Conservation (phyloP, 1,140 invertebrate genomes). For the Delia radicum region DNA sequence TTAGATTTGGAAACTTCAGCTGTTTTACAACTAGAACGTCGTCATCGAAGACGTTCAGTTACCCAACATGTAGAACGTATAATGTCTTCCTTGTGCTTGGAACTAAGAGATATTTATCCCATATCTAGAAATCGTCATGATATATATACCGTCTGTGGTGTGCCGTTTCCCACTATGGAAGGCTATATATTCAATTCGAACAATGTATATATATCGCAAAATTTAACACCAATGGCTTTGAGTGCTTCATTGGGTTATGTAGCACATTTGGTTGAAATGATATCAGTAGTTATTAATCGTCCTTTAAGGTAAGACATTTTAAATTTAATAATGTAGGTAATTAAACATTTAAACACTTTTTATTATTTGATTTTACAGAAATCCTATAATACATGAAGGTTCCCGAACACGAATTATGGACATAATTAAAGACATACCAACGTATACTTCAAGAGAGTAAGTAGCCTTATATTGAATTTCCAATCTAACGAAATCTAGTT, state of each 20-base stretch:
- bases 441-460: conserved; percentile 74
- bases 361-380: conserved; percentile 30
- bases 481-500: no score
- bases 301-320: conserved; percentile 64
- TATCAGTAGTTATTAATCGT: conserved; percentile 76
- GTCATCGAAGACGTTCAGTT: conserved; percentile 33
- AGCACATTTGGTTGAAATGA: conserved; percentile 76
- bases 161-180: conserved; percentile 76
- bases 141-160: conserved; percentile 67
- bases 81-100: conserved; percentile 52
- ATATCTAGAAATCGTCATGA: conserved; percentile 42
- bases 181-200: conserved; percentile 40
- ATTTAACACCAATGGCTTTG: conserved; percentile 65
- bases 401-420: conserved; percentile 77
- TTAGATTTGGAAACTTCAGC: conserved; percentile 11
- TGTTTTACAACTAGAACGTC: neutral
- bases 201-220: conserved; percentile 35
- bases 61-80: conserved; percentile 38
- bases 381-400: conserved; percentile 74
- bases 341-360: neutral
- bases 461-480: conserved; percentile 37
- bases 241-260: conserved; percentile 80
- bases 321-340: neutral
- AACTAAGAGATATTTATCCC: conserved; percentile 59
- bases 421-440: conserved; percentile 69